Evolutionary conservation across 30 jellyfish, hydroid and myxozoan species (phyloP), one percentile per base, ranked within the genome.

Genomic region (Mastigias papua): DNA sequence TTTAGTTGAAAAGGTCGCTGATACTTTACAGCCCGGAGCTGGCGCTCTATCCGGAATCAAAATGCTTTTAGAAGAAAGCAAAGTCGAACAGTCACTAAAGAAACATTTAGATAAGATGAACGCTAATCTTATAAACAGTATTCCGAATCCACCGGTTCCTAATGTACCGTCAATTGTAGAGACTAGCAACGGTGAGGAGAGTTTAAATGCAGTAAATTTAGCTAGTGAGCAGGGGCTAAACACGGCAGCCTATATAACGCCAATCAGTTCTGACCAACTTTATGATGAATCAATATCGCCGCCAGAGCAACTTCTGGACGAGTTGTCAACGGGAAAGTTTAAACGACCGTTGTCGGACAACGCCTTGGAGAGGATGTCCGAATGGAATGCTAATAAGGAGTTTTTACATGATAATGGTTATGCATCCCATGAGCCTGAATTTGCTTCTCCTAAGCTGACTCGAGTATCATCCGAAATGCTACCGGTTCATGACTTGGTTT

Each of bases 281-380:
- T 76, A 78, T 61, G 98, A 92, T 42, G 89, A 87, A 29, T 78
- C 97, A 5, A 79, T 93, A 0, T 78, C 97, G 8, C 98, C 98
- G 22, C 88, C 98, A 4, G 98, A 93, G 32, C 98, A 89, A 69
- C 89, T 93, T 16, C 82, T 93, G 8, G 98, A 93, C 69, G 87
- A 90, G 80, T 63, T 93, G 51, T 84, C 98, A 33, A 77, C 90
- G 27, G 97, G 97, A 20, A 80, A 75, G 28, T 83, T 93, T 72
- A 77, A 73, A 49, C 86, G 86, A 34, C 97, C 97, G 28, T 72
- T 93, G 42, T 73, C 98, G 35, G 98, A 88, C 20, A 81, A 37
- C 58, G 96, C 72, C 0, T 79, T 93, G 70, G 82, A 78, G 30
- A 46, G 48, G 20, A 80, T 93, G 90, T 88, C 98, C 22, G 84